Conservation (phyloP, 2,797 vertebrate genomes). For the Neostethus bicornis region DNA sequence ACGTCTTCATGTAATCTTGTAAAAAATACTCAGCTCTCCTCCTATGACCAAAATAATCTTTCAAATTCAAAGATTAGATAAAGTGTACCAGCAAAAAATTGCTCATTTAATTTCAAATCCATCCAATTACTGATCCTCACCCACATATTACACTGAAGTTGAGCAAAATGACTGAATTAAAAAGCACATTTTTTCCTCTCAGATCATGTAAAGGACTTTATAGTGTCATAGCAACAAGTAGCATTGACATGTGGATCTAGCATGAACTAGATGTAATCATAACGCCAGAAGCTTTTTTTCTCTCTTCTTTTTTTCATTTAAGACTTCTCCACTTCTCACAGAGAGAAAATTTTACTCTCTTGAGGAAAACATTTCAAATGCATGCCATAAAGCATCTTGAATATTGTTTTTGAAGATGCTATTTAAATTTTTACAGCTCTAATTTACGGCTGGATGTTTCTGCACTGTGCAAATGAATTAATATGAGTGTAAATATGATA, state of each 20-base stretch:
- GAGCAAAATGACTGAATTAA: conserved; percentile 24
- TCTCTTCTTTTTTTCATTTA: neutral
- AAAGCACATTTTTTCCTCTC: conserved; percentile 8
- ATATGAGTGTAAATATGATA: neutral
- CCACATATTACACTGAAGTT: neutral
- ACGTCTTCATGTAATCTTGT: neutral
- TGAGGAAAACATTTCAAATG: neutral
- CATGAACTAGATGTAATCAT: conserved; percentile 11
- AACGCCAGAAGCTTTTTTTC: neutral
- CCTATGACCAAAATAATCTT: neutral
- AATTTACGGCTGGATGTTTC: neutral
- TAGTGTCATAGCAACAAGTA: conserved; percentile 64
- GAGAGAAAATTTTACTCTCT: neutral
- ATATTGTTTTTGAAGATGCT: neutral
- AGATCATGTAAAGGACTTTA: conserved; percentile 33
- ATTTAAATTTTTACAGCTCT: neutral
- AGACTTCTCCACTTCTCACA: neutral
- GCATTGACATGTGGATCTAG: conserved; percentile 5
- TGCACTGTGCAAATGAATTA: neutral
- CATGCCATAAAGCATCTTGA: no score
- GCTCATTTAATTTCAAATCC: conserved; percentile 9
- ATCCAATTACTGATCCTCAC: neutral
- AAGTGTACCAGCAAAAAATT: neutral
- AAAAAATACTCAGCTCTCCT: neutral
- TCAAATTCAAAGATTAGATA: neutral